These are phyloP conservation scores for Drosophila biarmipes DNA, from an alignment of 1,140 invertebrate genomes.

Conservation along the genomic window DNA sequence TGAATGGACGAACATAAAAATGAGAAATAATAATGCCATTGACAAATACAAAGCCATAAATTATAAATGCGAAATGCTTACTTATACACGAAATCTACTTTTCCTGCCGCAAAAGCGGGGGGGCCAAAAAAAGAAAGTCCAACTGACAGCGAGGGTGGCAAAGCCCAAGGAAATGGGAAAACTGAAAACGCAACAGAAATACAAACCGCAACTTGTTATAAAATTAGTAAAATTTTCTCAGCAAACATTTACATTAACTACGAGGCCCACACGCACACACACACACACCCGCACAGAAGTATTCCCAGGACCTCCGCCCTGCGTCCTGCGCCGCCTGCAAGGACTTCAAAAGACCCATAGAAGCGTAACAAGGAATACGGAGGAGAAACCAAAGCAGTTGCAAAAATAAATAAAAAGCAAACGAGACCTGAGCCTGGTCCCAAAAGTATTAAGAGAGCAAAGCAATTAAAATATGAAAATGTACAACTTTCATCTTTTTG, in stretches of 20 bases:
- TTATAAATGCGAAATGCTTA: slow-evolving; percentile 82
- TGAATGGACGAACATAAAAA: slow-evolving; percentile 67
- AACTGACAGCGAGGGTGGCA: slow-evolving; percentile 30
- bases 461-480: slow-evolving; percentile 84
- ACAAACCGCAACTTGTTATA: slow-evolving; percentile 82
- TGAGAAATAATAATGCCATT: slow-evolving; percentile 81
- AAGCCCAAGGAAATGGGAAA: slow-evolving; percentile 28
- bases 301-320: slow-evolving; percentile 15
- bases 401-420: slow-evolving; percentile 47
- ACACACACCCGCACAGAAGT: not conserved
- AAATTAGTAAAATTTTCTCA: slow-evolving; percentile 82
- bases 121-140: slow-evolving; percentile 8
- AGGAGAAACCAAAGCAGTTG: slow-evolving; percentile 34
- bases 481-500: slow-evolving; percentile 83
- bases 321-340: not conserved
- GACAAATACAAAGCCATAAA: slow-evolving; percentile 82
- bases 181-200: slow-evolving; percentile 73
- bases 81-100: slow-evolving; percentile 81
- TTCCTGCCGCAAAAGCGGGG: slow-evolving; percentile 27
- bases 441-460: slow-evolving; percentile 83
- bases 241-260: slow-evolving; percentile 83
- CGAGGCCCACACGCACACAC: slow-evolving; percentile 37
- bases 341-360: slow-evolving; percentile 79
- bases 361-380: slow-evolving; percentile 66
- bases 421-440: slow-evolving; percentile 55